Evolutionary conservation across 2,888 invertebrate genomes (phyloP).

Genomic region (Hydraecia micacea): DNA sequence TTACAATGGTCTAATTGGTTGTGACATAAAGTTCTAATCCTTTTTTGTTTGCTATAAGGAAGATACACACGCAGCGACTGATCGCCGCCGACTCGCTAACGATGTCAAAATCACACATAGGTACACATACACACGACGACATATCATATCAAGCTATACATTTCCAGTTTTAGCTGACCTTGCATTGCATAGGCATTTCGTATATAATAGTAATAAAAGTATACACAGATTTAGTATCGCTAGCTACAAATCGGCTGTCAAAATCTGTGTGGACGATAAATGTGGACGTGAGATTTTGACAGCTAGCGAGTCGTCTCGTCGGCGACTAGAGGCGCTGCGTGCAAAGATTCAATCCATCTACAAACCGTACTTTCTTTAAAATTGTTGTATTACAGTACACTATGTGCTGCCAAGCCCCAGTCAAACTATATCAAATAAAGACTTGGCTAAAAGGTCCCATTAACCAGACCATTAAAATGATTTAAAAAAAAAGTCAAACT

Average conservation of each 20-base stretch:
- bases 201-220: too few species aligned
- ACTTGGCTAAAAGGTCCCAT: too few species aligned
- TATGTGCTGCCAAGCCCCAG: slow-evolving; percentile 1
- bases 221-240: not conserved
- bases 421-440: too few species aligned
- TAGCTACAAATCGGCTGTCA: not conserved
- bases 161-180: too few species aligned
- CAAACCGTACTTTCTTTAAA: slow-evolving; percentile 4
- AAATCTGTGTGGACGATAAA: not conserved
- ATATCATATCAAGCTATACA: too few species aligned
- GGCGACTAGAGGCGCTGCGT: not conserved
- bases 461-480: too few species aligned
- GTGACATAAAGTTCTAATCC: not conserved
- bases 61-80: not conserved
- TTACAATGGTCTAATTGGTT: slow-evolving; percentile 41
- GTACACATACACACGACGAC: too few species aligned
- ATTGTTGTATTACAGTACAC: not conserved
- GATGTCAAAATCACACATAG: not conserved
- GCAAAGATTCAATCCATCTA: not conserved
- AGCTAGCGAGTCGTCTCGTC: not conserved
- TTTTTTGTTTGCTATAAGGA: not conserved
- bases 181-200: too few species aligned
- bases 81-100: too few species aligned
- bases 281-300: not conserved
- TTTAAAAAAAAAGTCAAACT: not conserved